Conservation (phyloP, 1,140 invertebrate species). For the Drosophila takahashii region DNA sequence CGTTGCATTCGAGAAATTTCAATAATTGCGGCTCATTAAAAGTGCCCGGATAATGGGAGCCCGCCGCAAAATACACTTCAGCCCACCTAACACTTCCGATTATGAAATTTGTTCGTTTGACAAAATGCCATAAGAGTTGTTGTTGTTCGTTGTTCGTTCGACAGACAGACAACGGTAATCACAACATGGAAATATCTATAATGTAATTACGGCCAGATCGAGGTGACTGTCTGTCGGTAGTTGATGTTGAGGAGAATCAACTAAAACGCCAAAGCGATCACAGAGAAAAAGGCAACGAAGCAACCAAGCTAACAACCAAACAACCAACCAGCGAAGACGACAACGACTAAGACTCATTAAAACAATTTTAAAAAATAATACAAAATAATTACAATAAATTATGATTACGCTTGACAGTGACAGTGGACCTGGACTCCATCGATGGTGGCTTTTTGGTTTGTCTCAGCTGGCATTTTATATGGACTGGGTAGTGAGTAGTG, state of each 20-base stretch:
- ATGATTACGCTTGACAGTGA: constrained; percentile 83
- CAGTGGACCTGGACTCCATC: constrained; percentile 61
- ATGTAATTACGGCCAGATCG: constrained; percentile 77
- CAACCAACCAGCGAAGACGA: constrained; percentile 14
- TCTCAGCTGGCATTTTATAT: not conserved
- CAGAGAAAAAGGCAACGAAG: constrained; percentile 24
- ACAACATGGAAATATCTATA: constrained; percentile 74
- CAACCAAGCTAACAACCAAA: not conserved
- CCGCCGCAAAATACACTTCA: constrained; percentile 9
- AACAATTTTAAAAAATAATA: constrained; percentile 84
- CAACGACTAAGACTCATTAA: constrained; percentile 68
- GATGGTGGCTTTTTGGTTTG: constrained; percentile 10
- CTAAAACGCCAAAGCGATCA: constrained; percentile 65
- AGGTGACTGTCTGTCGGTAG: constrained; percentile 56
- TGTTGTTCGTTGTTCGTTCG: constrained; percentile 6
- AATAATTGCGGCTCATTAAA: constrained; percentile 81
- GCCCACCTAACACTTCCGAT: constrained; percentile 73
- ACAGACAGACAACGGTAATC: constrained; percentile 11
- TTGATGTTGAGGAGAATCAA: constrained; percentile 50
- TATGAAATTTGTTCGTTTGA: constrained; percentile 75
- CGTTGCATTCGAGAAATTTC: constrained; percentile 79
- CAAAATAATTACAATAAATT: constrained; percentile 84
- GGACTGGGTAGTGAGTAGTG: not conserved
- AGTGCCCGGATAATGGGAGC: constrained; percentile 59
- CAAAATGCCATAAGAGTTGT: constrained; percentile 56